Conservation (phyloP, 1,140 invertebrate species). For the Drosophila nebulosa region DNA sequence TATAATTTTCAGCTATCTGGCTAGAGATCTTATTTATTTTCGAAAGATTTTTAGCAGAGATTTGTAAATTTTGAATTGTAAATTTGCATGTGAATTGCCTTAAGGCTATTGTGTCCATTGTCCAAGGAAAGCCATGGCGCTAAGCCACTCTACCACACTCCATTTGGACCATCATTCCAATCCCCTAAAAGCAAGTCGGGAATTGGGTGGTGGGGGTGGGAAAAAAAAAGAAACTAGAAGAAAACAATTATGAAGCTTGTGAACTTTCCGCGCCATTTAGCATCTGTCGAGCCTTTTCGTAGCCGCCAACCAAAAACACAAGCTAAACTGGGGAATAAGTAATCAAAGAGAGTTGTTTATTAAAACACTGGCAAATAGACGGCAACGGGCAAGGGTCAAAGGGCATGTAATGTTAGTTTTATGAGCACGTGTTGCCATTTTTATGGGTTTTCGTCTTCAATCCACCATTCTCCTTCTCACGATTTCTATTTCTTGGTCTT, state of each 20-base stretch:
- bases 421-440: slow-evolving; percentile 56
- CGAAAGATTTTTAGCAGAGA: too few relatives aligned
- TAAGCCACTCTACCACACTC: neutral
- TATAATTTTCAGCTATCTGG: too few relatives aligned
- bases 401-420: slow-evolving; percentile 58
- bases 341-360: slow-evolving; percentile 58
- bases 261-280: slow-evolving; percentile 49
- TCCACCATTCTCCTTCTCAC: too few relatives aligned
- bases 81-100: too few relatives aligned
- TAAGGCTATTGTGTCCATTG: too few relatives aligned
- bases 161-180: neutral
- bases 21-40: too few relatives aligned
- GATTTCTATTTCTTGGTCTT: neutral
- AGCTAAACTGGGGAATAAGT: slow-evolving; percentile 12
- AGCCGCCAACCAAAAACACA: neutral
- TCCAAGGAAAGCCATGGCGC: too few relatives aligned
- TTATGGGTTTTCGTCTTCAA: slow-evolving; percentile 18
- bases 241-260: slow-evolving; percentile 21
- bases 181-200: neutral
- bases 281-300: slow-evolving; percentile 27
- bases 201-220: neutral
- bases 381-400: neutral
- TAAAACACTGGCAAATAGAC: slow-evolving; percentile 12
- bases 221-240: neutral
- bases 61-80: too few relatives aligned